A percentile compares a stretch with the other conserved stretches of the same genome.
Evolutionary conservation across 2,797 vertebrate genomes (phyloP).

Genomic region (Hirundo rustica): DNA sequence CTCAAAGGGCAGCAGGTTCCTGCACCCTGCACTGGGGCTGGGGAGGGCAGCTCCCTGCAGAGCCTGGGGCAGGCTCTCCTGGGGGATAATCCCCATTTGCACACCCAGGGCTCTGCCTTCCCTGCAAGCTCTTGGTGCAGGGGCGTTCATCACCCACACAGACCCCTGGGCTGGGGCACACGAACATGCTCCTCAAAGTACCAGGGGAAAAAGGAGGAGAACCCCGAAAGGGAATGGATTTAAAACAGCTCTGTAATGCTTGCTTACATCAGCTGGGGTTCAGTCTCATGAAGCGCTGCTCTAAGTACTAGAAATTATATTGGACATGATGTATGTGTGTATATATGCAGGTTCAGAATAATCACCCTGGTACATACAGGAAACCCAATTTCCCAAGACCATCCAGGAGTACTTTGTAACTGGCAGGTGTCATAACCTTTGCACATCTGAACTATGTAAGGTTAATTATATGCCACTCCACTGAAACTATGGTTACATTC

Average conservation of each 20-base stretch:
- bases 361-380: not conserved
- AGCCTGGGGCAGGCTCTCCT: accelerated
- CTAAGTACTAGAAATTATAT: not conserved
- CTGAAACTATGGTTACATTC: not conserved
- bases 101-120: not conserved
- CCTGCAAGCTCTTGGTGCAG: not conserved
- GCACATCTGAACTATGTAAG: not conserved
- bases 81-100: not conserved
- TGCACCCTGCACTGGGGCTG: not conserved
- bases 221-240: not conserved
- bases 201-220: not conserved
- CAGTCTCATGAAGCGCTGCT: not conserved
- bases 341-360: not conserved
- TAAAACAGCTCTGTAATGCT: not conserved
- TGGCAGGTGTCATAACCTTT: not conserved
- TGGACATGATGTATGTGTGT: not conserved
- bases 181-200: not conserved
- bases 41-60: not conserved
- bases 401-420: not conserved
- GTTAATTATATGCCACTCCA: constrained; percentile 20
- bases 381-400: not conserved
- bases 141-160: accelerated
- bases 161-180: not conserved
- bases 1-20: not conserved
- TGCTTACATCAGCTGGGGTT: not conserved